Conservation (phyloP, 2,113 vertebrate species). For the Ceratotherium simum region DNA sequence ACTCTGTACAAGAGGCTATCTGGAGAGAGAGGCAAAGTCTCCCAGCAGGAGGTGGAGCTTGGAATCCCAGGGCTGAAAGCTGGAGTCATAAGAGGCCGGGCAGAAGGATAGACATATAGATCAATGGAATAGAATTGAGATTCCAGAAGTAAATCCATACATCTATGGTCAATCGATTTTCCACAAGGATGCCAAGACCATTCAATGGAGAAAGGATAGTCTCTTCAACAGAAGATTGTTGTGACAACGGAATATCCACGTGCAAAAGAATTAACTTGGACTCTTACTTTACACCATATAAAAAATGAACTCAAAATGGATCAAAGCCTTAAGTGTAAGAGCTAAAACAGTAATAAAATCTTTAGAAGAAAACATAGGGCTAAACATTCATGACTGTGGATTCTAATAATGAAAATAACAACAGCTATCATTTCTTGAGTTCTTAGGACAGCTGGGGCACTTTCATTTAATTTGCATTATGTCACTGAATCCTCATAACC, state of each 20-base stretch:
- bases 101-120: neutral
- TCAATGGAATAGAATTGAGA: neutral
- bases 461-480: constrained; percentile 7
- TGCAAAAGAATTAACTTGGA: neutral
- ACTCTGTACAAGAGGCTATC: neutral
- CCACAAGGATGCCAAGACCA: neutral
- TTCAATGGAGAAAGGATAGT: neutral
- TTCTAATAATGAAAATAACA: constrained; percentile 51
- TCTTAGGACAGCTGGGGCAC: neutral
- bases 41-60: neutral
- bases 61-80: neutral
- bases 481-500: constrained; percentile 33
- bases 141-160: neutral
- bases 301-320: constrained; percentile 33
- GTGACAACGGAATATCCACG: neutral
- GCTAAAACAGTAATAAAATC: constrained; percentile 4
- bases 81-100: neutral
- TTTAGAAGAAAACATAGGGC: neutral
- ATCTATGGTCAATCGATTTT: neutral
- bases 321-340: neutral
- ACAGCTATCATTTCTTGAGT: constrained; percentile 43
- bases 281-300: neutral
- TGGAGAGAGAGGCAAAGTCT: neutral
- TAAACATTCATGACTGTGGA: constrained; percentile 2
- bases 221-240: neutral